Conservation (phyloP, 2,797 vertebrate species). For the Coccyzus lansbergi region DNA sequence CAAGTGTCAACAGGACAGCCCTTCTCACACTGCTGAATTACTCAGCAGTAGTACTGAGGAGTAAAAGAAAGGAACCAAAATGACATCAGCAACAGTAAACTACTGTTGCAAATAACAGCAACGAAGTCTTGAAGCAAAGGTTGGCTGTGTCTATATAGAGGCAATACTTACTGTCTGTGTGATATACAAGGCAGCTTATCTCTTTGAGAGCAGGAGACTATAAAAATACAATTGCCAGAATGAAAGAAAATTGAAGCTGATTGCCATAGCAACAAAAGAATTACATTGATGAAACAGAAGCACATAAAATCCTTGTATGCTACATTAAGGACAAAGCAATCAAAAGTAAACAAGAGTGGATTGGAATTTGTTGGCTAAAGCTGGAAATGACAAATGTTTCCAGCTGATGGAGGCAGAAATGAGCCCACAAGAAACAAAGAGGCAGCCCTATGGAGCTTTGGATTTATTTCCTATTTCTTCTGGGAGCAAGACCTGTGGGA, state of each 20-base stretch:
- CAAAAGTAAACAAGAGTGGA: constrained; percentile 72
- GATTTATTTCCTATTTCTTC: not conserved
- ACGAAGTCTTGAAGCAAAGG: constrained; percentile 66
- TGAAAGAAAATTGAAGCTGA: constrained; percentile 80
- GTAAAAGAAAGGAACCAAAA: constrained; percentile 69
- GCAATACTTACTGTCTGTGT: constrained; percentile 70
- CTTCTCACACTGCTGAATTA: not conserved
- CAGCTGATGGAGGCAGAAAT: constrained; percentile 5
- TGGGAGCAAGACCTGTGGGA: not conserved
- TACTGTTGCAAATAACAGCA: constrained; percentile 61
- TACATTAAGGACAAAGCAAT: constrained; percentile 79
- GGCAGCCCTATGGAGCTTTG: not conserved
- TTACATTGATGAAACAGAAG: constrained; percentile 78
- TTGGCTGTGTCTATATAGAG: constrained; percentile 62
- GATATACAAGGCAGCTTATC: constrained; percentile 81
- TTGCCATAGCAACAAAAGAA: constrained; percentile 85
- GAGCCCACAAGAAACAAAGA: not conserved
- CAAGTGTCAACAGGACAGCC: not conserved
- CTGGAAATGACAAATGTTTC: constrained; percentile 52
- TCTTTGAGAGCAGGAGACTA: constrained; percentile 80
- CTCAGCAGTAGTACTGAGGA: constrained; percentile 11
- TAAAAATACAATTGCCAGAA: constrained; percentile 83
- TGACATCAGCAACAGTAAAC: constrained; percentile 66
- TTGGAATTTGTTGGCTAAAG: constrained; percentile 59
- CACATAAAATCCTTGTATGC: constrained; percentile 76